These are phyloP conservation scores for Whitmania pigra DNA, from an alignment of 1,140 invertebrate genomes.

Conservation along the genomic window DNA sequence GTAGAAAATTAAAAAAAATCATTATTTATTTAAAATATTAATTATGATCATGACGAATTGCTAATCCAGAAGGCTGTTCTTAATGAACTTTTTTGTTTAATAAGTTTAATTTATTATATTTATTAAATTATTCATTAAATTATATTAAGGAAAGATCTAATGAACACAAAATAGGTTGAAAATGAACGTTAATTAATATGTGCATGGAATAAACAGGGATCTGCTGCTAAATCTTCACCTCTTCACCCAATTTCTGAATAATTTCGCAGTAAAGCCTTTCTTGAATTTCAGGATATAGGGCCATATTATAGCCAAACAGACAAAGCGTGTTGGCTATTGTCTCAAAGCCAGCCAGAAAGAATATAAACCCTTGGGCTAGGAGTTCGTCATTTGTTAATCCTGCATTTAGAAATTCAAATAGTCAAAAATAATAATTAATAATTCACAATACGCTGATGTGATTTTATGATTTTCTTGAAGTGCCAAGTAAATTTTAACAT, in stretches of 20 bases:
- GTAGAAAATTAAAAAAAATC: too few relatives aligned
- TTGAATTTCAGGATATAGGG: slow-evolving; percentile 47
- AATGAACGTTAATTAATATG: background rate
- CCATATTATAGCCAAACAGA: slow-evolving; percentile 47
- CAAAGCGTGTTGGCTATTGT: slow-evolving; percentile 46
- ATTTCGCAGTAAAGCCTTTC: slow-evolving; percentile 47
- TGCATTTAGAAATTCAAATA: too few relatives aligned
- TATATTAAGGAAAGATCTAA: background rate
- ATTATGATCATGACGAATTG: background rate
- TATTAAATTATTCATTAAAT: background rate
- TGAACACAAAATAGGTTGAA: background rate
- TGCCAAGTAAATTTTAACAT: background rate
- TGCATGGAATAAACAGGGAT: background rate
- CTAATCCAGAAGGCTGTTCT: background rate
- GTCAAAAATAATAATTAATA: background rate
- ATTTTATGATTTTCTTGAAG: background rate
- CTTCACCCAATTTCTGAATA: slow-evolving; percentile 11
- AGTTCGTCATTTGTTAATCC: slow-evolving; percentile 42
- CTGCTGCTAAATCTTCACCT: slow-evolving; percentile 12
- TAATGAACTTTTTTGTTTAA: too few relatives aligned
- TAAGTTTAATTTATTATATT: slow-evolving; percentile 6
- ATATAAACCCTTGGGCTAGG: slow-evolving; percentile 50
- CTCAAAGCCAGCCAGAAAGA: slow-evolving; percentile 54
- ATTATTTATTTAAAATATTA: background rate
- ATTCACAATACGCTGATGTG: too few relatives aligned